These are phyloP conservation scores for Zelleria hepariella DNA, from an alignment of 2,888 invertebrate genomes.

Conservation along the genomic window DNA sequence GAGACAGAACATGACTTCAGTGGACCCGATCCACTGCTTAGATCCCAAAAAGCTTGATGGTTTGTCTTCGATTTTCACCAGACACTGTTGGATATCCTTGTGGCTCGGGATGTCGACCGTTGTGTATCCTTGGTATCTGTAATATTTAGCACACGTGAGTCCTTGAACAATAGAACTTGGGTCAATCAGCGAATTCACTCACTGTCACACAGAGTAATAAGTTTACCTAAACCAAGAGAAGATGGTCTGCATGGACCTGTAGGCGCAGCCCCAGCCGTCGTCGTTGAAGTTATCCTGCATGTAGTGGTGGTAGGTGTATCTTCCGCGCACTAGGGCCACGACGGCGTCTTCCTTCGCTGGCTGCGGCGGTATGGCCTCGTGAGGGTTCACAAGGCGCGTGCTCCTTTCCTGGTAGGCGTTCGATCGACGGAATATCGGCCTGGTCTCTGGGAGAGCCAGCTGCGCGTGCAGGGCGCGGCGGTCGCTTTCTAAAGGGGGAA, in stretches of 20 bases:
- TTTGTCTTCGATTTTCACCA: constrained; percentile 96
- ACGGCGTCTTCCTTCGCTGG: constrained; percentile 35
- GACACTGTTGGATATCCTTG: constrained; percentile 90
- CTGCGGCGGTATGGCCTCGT: constrained; percentile 70
- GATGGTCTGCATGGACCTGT: constrained; percentile 96
- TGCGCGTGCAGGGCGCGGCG: constrained; percentile 80
- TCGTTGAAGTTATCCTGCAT: constrained; percentile 96
- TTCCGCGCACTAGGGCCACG: constrained; percentile 79
- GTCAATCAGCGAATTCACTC: no score
- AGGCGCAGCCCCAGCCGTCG: constrained; percentile 99
- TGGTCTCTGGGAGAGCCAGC: constrained; percentile 76
- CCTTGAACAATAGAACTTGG: no score
- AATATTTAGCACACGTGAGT: no score
- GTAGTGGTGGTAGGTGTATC: constrained; percentile 96
- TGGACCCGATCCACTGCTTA: constrained; percentile 97
- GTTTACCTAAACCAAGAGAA: constrained; percentile 91
- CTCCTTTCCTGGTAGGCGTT: constrained; percentile 75
- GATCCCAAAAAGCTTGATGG: constrained; percentile 88
- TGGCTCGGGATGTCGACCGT: constrained; percentile 84
- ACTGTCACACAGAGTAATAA: no score
- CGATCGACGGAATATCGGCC: constrained; percentile 82
- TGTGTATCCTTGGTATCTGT: constrained; percentile 85
- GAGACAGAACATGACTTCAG: constrained; percentile 94
- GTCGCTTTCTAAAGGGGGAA: constrained; percentile 76
- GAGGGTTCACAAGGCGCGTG: constrained; percentile 79